Evolutionary conservation across 2,797 vertebrate species (phyloP).

Genomic region (Aldrovandia affinis): DNA sequence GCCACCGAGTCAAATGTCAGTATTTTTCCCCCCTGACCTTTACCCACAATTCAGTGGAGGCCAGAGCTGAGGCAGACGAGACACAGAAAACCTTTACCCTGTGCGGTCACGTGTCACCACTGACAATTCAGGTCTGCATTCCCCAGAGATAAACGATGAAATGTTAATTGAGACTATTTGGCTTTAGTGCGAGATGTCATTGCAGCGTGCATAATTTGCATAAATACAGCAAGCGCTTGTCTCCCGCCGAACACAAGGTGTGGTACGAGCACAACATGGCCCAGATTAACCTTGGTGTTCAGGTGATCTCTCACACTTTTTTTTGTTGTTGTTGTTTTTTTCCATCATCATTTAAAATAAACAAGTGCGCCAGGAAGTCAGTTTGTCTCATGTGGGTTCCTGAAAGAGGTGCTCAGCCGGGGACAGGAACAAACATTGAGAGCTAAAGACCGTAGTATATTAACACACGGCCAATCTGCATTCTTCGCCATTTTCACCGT

Average conservation of each 20-base stretch:
- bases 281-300: neutral
- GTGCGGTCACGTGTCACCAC: neutral
- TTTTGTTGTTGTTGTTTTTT: neutral
- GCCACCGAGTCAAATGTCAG: neutral
- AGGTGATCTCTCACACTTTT: neutral
- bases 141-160: neutral
- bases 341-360: neutral
- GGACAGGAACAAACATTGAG: neutral
- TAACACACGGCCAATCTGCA: neutral
- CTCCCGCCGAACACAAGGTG: too few species aligned
- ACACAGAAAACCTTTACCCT: neutral
- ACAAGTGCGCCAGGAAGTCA: neutral
- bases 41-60: neutral
- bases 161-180: slow-evolving; percentile 6
- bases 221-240: too few species aligned
- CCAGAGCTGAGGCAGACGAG: neutral
- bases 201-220: neutral
- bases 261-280: neutral
- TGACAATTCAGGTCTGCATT: slow-evolving; percentile 10
- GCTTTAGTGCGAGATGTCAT: neutral
- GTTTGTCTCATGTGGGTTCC: neutral
- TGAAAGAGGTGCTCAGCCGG: neutral
- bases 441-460: neutral
- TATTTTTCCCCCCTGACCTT: neutral
- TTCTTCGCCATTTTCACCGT: neutral